These are phyloP conservation scores for Sternotherus odoratus DNA, from an alignment of 2,797 vertebrate genomes.

Conservation along the genomic window DNA sequence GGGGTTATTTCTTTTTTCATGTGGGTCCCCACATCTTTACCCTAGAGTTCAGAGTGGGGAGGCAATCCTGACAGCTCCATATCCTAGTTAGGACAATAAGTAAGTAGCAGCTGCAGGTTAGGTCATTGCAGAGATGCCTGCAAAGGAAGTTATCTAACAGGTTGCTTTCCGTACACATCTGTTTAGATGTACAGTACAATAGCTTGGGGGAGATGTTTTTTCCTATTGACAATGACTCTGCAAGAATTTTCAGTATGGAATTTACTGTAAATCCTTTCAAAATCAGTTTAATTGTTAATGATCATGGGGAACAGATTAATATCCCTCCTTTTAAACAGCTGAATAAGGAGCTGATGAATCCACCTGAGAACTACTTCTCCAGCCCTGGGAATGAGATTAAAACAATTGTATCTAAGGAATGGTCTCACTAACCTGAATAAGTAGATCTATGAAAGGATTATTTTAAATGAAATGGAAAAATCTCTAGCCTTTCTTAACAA, in stretches of 20 bases:
- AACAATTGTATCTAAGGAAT: neutral
- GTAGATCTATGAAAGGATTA: neutral
- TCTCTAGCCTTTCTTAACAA: neutral
- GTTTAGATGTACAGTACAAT: neutral
- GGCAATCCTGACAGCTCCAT: no score
- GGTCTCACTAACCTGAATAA: neutral
- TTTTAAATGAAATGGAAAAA: neutral
- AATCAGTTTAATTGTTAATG: neutral
- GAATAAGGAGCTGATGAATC: neutral
- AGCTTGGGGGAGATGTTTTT: neutral
- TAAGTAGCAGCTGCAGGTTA: neutral
- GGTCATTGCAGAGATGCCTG: neutral
- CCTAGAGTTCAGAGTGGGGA: no score
- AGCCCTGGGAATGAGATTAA: neutral
- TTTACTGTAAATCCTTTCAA: neutral
- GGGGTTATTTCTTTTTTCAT: no score
- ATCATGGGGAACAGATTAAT: neutral
- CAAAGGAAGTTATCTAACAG: neutral
- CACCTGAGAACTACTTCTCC: neutral
- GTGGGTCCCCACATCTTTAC: no score
- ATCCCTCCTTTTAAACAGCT: neutral
- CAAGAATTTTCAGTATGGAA: neutral
- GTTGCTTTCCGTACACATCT: neutral
- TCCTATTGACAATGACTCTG: neutral
- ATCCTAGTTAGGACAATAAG: neutral